Conservation (phyloP, 2,888 invertebrate species). For the Perizoma affinitatum region DNA sequence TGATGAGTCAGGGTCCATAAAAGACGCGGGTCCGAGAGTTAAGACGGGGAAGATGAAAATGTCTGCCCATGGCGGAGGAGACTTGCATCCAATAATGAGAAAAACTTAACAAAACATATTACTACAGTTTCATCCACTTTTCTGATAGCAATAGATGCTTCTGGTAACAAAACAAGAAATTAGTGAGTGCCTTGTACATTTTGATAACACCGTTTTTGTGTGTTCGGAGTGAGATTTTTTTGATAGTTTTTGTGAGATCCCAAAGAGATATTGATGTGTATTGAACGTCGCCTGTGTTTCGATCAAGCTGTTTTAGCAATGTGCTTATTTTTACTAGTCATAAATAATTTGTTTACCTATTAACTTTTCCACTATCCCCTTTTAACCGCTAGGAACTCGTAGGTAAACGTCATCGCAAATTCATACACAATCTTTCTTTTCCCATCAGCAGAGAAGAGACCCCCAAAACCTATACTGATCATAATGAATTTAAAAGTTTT, state of each 20-base stretch:
- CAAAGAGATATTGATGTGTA: slow-evolving; percentile 56
- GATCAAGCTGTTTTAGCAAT: slow-evolving; percentile 62
- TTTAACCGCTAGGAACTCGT: too few relatives aligned
- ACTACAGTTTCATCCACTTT: background rate
- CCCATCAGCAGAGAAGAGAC: too few relatives aligned
- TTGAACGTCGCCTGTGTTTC: slow-evolving; percentile 53
- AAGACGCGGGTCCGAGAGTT: slow-evolving; percentile 64
- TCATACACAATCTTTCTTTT: too few relatives aligned
- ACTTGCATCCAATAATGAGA: slow-evolving; percentile 72
- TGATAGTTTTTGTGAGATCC: slow-evolving; percentile 66
- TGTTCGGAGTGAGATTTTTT: slow-evolving; percentile 63
- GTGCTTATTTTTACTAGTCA: slow-evolving; percentile 79
- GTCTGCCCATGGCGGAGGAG: slow-evolving; percentile 77
- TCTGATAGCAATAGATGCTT: slow-evolving; percentile 1
- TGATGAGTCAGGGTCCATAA: slow-evolving; percentile 65
- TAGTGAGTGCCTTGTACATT: slow-evolving; percentile 46
- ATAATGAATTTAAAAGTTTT: too few relatives aligned
- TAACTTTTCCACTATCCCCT: background rate
- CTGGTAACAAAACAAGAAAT: slow-evolving; percentile 34
- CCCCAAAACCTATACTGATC: too few relatives aligned
- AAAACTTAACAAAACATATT: slow-evolving; percentile 57
- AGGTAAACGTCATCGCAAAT: too few relatives aligned
- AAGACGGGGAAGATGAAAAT: slow-evolving; percentile 67
- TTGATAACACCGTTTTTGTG: slow-evolving; percentile 55
- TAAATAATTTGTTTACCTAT: slow-evolving; percentile 71